phyloP scores from a whole-genome alignment of 2,888 invertebrate species.

The Hemistola chrysoprasaria region DNA sequence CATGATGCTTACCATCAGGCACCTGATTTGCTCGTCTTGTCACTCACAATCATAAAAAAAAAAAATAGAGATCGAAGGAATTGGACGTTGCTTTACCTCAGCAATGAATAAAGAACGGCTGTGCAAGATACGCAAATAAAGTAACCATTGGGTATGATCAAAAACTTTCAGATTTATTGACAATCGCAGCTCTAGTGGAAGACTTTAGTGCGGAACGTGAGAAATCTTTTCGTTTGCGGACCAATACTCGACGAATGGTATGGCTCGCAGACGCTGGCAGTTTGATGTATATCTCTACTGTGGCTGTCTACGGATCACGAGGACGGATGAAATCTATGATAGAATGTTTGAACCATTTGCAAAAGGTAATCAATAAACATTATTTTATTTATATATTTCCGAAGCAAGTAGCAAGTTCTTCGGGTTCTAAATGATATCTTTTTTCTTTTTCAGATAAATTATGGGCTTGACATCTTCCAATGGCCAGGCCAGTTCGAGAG shows the following conservation, averaged over 20 bases:
- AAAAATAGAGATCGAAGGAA: no score
- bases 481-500: slow-evolving; percentile 19
- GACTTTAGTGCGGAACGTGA: slow-evolving; percentile 17
- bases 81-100: no score
- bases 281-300: slow-evolving; percentile 18
- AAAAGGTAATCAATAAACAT: slow-evolving; percentile 34
- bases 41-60: no score
- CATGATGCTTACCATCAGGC: no score
- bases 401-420: no score
- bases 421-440: no score
- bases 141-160: no score
- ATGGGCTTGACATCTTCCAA: slow-evolving; percentile 24
- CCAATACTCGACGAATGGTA: slow-evolving; percentile 22
- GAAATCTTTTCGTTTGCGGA: slow-evolving; percentile 22
- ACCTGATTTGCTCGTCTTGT: no score
- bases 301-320: slow-evolving; percentile 26
- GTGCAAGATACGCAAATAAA: no score
- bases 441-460: slow-evolving; percentile 39
- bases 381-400: no score
- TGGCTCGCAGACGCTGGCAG: slow-evolving; percentile 29
- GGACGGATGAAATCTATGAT: slow-evolving; percentile 32
- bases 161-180: slow-evolving; percentile 24
- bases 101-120: no score
- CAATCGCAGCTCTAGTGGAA: slow-evolving; percentile 12
- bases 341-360: slow-evolving; percentile 27